Percentiles rank a stretch among this genome's conserved stretches.
Evolutionary conservation across 2,888 invertebrate species (phyloP).

Genomic region (Ypsolopha scabrella): DNA sequence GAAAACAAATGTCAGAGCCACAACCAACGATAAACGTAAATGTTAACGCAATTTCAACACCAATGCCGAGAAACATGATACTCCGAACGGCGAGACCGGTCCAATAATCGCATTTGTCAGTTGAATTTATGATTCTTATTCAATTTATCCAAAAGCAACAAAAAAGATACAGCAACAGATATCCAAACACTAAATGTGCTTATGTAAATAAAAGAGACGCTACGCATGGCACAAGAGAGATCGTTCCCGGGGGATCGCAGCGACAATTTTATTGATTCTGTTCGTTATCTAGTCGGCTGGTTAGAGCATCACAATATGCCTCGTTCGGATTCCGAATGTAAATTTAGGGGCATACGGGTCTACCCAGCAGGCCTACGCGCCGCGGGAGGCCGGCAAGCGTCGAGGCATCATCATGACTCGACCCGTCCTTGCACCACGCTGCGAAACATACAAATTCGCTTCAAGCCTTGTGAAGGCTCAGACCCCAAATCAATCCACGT

Average conservation of each 20-base stretch:
- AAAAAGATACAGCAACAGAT: conserved; percentile 3
- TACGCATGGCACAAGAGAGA: conserved; percentile 14
- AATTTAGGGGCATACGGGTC: conserved; percentile 33
- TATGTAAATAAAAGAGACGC: conserved; percentile 33
- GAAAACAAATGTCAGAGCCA: background rate
- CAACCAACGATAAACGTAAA: conserved; percentile 5
- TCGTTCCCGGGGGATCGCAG: conserved; percentile 28
- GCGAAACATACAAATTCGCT: conserved; percentile 64
- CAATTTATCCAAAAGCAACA: conserved; percentile 11
- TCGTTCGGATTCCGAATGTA: conserved; percentile 47
- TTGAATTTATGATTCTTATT: conserved; percentile 3
- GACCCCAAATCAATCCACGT: conserved; percentile 51
- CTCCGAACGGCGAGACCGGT: conserved; percentile 6
- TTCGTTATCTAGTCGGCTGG: conserved; percentile 27
- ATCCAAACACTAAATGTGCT: conserved; percentile 2
- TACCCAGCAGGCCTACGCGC: conserved; percentile 31
- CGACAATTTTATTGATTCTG: conserved; percentile 45
- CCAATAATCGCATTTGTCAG: conserved; percentile 4
- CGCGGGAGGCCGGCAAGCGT: conserved; percentile 36
- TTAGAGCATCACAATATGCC: conserved; percentile 29
- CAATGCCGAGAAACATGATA: conserved; percentile 13
- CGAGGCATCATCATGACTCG: conserved; percentile 40
- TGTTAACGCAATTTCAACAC: conserved; percentile 10
- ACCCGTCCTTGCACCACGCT: conserved; percentile 55
- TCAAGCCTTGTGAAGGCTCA: conserved; percentile 37